These are phyloP conservation scores for Glomeris marginata DNA, from an alignment of 2,888 invertebrate species.

Conservation along the genomic window DNA sequence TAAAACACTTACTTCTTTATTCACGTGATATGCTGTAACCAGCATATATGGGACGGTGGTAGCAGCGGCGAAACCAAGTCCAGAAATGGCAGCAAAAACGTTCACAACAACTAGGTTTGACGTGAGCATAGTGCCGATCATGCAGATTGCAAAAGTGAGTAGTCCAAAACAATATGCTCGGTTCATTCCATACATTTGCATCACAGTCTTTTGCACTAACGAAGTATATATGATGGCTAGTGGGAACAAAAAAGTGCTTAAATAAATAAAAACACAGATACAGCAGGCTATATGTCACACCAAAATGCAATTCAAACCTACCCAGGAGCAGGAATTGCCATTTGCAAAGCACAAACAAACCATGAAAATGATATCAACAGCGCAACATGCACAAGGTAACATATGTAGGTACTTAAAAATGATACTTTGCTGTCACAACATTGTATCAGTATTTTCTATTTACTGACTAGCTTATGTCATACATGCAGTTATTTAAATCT, in stretches of 20 bases:
- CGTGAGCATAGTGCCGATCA: conserved; percentile 21
- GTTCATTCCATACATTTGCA: conserved; percentile 20
- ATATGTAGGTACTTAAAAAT: too few species aligned
- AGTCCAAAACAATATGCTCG: conserved; percentile 23
- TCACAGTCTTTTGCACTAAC: conserved; percentile 22
- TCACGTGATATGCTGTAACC: conserved; percentile 22
- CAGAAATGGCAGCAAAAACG: conserved; percentile 23
- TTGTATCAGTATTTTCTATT: too few species aligned
- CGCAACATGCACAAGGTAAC: too few species aligned
- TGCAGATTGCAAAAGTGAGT: conserved; percentile 21
- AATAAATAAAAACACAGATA: neutral
- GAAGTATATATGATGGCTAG: conserved; percentile 23
- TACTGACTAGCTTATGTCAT: too few species aligned
- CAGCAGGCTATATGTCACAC: neutral
- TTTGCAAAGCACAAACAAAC: too few species aligned
- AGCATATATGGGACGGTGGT: conserved; percentile 25
- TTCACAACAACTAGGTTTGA: conserved; percentile 21
- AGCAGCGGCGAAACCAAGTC: conserved; percentile 23
- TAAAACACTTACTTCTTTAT: conserved; percentile 19
- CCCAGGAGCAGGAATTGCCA: too few species aligned
- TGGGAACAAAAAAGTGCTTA: conserved; percentile 10
- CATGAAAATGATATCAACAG: too few species aligned
- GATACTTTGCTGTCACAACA: too few species aligned
- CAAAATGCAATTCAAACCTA: too few species aligned
- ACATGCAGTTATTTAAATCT: too few species aligned